A percentile compares a stretch with the other conserved stretches of the same genome.
Conservation (phyloP, 2,888 invertebrate species). For the Altica lythri region DNA sequence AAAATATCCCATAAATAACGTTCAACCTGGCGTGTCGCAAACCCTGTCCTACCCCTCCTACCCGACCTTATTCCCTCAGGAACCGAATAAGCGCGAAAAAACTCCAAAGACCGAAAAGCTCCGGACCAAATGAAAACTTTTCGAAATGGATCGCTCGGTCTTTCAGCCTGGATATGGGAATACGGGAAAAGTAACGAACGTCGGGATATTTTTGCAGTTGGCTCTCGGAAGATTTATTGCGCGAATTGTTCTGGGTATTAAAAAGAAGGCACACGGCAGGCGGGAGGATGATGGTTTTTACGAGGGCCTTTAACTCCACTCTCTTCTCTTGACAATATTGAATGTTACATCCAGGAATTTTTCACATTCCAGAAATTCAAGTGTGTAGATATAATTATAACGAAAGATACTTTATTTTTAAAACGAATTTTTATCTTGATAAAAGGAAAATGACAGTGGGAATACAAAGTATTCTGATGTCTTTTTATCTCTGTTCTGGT, state of each 20-base stretch:
- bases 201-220: constrained; percentile 24
- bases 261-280: constrained; percentile 10
- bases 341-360: constrained; percentile 3
- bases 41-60: constrained; percentile 34
- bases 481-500: no score
- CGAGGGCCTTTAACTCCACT: constrained; percentile 4
- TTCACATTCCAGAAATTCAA: no score
- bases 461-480: no score
- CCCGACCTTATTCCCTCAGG: constrained; percentile 33
- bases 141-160: constrained; percentile 33
- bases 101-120: constrained; percentile 38
- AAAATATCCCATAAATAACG: constrained; percentile 59
- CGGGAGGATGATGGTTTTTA: constrained; percentile 11
- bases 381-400: no score
- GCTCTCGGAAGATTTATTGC: constrained; percentile 21
- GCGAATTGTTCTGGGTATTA: constrained; percentile 22
- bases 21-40: constrained; percentile 55
- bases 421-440: no score
- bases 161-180: constrained; percentile 14
- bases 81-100: constrained; percentile 40
- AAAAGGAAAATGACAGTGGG: no score
- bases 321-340: not conserved
- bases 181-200: constrained; percentile 24
- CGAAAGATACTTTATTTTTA: no score
- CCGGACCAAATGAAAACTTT: constrained; percentile 38